Base-by-base conservation (phyloP, 1,140 invertebrate species). In the Saccostrea cuccullata region DNA sequence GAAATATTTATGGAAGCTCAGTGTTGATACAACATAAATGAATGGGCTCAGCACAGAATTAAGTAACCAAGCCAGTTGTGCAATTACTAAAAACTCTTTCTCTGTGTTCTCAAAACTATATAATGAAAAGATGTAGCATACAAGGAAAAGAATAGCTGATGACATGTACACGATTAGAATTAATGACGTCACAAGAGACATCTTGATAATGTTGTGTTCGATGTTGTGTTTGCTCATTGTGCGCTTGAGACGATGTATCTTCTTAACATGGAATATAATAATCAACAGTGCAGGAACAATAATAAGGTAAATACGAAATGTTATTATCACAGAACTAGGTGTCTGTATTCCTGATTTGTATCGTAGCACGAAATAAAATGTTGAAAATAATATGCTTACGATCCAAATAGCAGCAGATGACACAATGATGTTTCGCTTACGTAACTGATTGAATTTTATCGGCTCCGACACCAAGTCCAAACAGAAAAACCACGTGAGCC, bases 201-300 rank as follows among this genome's bases (percentile, higher is more conserved):
- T 77, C 26, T 77, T 77, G 70, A 77, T 77, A 8, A 77, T 30
- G 26, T 4, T 77, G 70, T 26, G 23, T 77, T 77, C 23, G 11
- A 77, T 26, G 15, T 30, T 30, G 26, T 36, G 70, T 36, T 77
- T 77, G 26, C 26, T 77, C 70, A 77, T 12, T 30, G 70, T 30
- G 70, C 26, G 70, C 26, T 77, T 77, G 70, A 77, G 70, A 30
- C 70, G 13, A 77, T 77, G 70, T 11, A 77, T 77, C 13, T 77
- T 77, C 26, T 77, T 77, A 12, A 77, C 70, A 17, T 77, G 70
- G 70, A 77, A 77, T 11, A 36, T 77, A 12, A 77, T 11, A 77
- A 77, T 77, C 6, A 77, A 26, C 0, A 30, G 26, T 12, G 26
- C 15, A 36, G 70, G 70, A 30, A 77, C 30, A 26, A 77, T 15